Conservation (phyloP, 1,140 invertebrate genomes). For the Pogonognathellus flavescens region DNA sequence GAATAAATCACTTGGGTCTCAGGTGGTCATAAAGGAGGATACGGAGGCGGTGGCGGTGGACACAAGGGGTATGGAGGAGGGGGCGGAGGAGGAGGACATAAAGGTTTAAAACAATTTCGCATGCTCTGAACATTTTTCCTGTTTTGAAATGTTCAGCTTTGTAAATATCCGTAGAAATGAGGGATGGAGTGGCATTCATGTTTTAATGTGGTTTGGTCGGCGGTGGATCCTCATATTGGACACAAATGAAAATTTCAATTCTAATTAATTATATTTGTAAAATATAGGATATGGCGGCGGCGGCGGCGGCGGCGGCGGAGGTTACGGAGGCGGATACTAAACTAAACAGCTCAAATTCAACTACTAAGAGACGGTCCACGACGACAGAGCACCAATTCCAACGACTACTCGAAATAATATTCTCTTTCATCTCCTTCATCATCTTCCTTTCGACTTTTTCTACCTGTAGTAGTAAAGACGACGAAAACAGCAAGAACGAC, state of each 20-base stretch:
- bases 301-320: conserved; percentile 52
- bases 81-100: conserved; percentile 47
- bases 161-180: too few relatives aligned
- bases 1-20: background rate
- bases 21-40: conserved; percentile 45
- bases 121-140: too few relatives aligned
- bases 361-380: conserved; percentile 18
- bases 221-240: too few relatives aligned
- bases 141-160: background rate
- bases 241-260: too few relatives aligned
- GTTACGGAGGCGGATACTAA: conserved; percentile 39
- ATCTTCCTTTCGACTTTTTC: background rate
- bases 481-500: background rate
- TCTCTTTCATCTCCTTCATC: too few relatives aligned
- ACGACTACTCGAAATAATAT: too few relatives aligned
- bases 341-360: background rate
- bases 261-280: too few relatives aligned
- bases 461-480: background rate
- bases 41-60: conserved; percentile 52
- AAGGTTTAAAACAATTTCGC: too few relatives aligned
- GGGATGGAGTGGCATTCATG: too few relatives aligned
- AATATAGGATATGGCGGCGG: conserved; percentile 53
- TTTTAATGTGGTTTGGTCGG: too few relatives aligned
- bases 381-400: background rate
- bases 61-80: conserved; percentile 55